Conservation (phyloP, 2,113 vertebrate species). For the Centropus bengalensis region DNA sequence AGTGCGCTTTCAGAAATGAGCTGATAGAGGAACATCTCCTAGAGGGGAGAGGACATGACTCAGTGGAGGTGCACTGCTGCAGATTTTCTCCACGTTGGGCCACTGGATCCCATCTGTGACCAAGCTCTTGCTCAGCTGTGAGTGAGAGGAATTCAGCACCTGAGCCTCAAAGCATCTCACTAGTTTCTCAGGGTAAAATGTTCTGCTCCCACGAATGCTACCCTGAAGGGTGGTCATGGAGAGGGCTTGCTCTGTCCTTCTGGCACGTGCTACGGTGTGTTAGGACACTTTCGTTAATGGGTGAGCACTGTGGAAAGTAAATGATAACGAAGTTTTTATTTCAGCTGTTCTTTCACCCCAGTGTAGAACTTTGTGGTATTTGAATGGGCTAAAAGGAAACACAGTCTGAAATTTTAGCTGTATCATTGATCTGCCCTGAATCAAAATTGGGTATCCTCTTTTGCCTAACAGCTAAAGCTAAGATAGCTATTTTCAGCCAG, state of each 20-base stretch:
- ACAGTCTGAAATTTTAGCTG: background rate
- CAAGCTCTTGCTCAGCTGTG: background rate
- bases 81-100: background rate
- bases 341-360: background rate
- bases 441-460: background rate
- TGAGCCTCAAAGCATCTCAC: background rate
- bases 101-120: fast-evolving
- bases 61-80: too few relatives aligned
- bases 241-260: background rate
- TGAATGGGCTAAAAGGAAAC: background rate
- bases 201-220: background rate
- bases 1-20: background rate
- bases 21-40: background rate
- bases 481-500: background rate
- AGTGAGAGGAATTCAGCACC: background rate
- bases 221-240: fast-evolving
- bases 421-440: conserved; percentile 1
- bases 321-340: background rate
- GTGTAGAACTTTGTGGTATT: background rate
- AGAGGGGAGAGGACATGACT: background rate
- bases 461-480: background rate
- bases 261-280: background rate
- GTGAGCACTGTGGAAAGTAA: background rate
- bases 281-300: background rate
- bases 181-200: background rate